Evolutionary conservation across 2,113 vertebrate genomes (phyloP).

Genomic region (Rhea pennata): DNA sequence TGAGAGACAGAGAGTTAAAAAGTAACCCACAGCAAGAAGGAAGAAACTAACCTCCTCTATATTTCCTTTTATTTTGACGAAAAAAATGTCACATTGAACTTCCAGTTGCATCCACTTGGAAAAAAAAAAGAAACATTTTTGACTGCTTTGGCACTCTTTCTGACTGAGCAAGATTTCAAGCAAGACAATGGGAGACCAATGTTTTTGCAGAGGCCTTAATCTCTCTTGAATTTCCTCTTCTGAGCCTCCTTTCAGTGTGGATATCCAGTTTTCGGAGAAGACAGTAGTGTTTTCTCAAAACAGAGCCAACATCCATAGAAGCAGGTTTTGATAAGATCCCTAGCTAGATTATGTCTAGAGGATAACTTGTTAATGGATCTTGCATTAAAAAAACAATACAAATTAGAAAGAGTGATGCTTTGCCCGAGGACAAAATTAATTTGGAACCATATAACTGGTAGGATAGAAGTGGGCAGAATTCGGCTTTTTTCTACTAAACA

Average conservation of each 20-base stretch:
- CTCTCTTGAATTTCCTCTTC: neutral
- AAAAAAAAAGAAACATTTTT: neutral
- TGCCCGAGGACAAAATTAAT: neutral
- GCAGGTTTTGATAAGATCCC: neutral
- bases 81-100: neutral
- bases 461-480: neutral
- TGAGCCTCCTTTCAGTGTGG: neutral
- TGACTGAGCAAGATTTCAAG: neutral
- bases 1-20: too few species aligned
- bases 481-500: neutral
- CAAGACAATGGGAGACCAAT: neutral
- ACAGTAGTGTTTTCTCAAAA: neutral
- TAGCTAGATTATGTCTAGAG: neutral
- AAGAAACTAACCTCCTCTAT: neutral
- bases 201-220: neutral
- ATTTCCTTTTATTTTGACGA: neutral
- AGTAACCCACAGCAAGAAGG: neutral
- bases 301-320: neutral
- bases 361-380: neutral
- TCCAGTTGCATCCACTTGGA: neutral
- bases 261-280: neutral
- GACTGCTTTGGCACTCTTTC: neutral
- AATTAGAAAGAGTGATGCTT: neutral
- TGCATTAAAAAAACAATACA: neutral
- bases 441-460: neutral